These are phyloP conservation scores for Apogon hyalosoma DNA, from an alignment of 2,797 vertebrate species.

Conservation along the genomic window DNA sequence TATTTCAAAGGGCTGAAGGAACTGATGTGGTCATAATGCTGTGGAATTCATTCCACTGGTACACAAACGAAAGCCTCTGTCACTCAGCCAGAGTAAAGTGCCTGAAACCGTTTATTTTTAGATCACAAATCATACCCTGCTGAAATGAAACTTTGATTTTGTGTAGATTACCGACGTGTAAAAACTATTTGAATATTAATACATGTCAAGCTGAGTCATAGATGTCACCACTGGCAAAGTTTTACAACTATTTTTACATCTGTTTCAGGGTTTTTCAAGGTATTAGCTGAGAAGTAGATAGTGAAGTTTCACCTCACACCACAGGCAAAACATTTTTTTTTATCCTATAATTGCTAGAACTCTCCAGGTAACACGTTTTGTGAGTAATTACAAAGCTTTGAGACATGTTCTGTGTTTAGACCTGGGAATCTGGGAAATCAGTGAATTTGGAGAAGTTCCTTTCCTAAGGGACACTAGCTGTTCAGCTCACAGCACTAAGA, in stretches of 20 bases:
- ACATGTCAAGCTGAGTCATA: slow-evolving; percentile 39
- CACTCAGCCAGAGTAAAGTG: slow-evolving; percentile 54
- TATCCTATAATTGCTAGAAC: slow-evolving; percentile 3
- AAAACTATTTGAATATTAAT: slow-evolving; percentile 40
- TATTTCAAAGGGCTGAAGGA: slow-evolving; percentile 75
- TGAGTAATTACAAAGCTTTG: slow-evolving; percentile 44
- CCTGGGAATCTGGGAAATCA: slow-evolving; percentile 60
- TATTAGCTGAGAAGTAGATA: slow-evolving; percentile 46
- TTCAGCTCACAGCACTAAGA: slow-evolving; percentile 63
- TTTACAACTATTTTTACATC: slow-evolving; percentile 14
- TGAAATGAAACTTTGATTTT: slow-evolving; percentile 37
- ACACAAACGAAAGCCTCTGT: slow-evolving; percentile 52
- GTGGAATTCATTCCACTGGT: slow-evolving; percentile 72
- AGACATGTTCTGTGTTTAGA: slow-evolving; percentile 54
- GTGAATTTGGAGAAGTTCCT: slow-evolving; percentile 49
- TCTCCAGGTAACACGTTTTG: slow-evolving; percentile 36
- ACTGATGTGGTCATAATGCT: slow-evolving; percentile 76
- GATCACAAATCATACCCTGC: slow-evolving; percentile 43
- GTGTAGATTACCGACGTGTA: slow-evolving; percentile 27
- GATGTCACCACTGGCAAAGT: slow-evolving; percentile 39
- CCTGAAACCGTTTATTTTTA: slow-evolving; percentile 66
- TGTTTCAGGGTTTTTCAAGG: slow-evolving; percentile 28
- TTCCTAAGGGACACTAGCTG: slow-evolving; percentile 56
- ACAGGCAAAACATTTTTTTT: slow-evolving; percentile 31
- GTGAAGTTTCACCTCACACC: slow-evolving; percentile 40